phyloP scores from a whole-genome alignment of 2,888 invertebrate genomes.

The Eupsilia transversa region DNA sequence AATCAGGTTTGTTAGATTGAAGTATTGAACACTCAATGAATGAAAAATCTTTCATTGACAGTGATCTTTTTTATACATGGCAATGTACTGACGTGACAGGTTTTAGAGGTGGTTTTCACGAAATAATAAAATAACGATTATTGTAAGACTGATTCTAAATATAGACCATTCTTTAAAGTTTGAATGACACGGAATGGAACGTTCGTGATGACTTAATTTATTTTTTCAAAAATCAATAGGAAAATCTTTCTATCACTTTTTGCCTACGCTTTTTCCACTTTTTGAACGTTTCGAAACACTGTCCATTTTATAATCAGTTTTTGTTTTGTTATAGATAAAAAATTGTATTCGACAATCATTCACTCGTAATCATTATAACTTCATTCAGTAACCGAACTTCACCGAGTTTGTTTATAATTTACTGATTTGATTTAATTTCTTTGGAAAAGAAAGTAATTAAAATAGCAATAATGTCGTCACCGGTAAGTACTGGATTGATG shows the following conservation, averaged over 20 bases:
- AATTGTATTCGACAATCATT: slow-evolving; percentile 19
- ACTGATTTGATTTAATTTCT: slow-evolving; percentile 49
- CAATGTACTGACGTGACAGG: slow-evolving; percentile 5
- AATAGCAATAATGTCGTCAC: slow-evolving; percentile 79
- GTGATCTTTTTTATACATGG: background rate
- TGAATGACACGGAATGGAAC: background rate
- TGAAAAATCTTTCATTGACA: slow-evolving; percentile 28
- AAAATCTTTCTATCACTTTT: background rate
- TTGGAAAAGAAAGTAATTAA: slow-evolving; percentile 43
- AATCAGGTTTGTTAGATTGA: slow-evolving; percentile 21
- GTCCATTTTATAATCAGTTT: background rate
- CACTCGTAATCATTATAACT: slow-evolving; percentile 31
- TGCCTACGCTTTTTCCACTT: background rate
- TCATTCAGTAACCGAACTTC: slow-evolving; percentile 74
- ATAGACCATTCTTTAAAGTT: too few relatives aligned
- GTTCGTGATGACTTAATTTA: background rate
- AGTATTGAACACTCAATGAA: slow-evolving; percentile 28
- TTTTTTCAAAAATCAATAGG: background rate
- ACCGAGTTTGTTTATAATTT: slow-evolving; percentile 72
- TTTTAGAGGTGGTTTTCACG: background rate
- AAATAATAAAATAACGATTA: background rate
- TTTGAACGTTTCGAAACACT: background rate
- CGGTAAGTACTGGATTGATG: slow-evolving; percentile 72
- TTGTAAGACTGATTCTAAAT: too few relatives aligned
- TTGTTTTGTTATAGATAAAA: slow-evolving; percentile 12